Percentiles rank a stretch among this genome's conserved stretches.
These are phyloP conservation scores for Ancistrus triradiatus DNA, from an alignment of 2,113 vertebrate genomes.

Conservation along the genomic window DNA sequence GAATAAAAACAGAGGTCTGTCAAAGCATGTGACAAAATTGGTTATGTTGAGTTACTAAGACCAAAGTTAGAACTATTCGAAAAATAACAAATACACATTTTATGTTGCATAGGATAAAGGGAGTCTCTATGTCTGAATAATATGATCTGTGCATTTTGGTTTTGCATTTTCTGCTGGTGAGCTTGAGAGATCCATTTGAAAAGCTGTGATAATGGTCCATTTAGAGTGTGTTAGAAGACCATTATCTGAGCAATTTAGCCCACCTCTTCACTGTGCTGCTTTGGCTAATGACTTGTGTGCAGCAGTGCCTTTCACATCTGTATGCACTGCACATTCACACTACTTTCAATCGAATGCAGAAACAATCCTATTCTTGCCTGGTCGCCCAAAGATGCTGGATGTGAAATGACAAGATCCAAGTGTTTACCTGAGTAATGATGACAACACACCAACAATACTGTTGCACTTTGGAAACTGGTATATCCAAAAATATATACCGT, in stretches of 20 bases:
- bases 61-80: too few relatives aligned
- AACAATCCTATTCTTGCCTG: conserved; percentile 23
- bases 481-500: too few relatives aligned
- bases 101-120: too few relatives aligned
- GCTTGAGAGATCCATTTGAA: conserved; percentile 44
- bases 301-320: conserved; percentile 30
- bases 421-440: conserved; percentile 16
- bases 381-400: conserved; percentile 5
- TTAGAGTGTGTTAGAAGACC: conserved; percentile 37
- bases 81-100: too few relatives aligned
- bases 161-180: conserved; percentile 13
- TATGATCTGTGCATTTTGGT: conserved; percentile 10
- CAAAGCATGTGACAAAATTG: too few relatives aligned
- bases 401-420: conserved; percentile 4
- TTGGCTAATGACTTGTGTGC: conserved; percentile 35
- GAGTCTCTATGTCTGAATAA: not conserved
- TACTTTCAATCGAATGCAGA: conserved; percentile 21
- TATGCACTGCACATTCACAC: conserved; percentile 34
- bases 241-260: conserved; percentile 45
- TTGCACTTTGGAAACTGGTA: too few relatives aligned
- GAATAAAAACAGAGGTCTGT: too few relatives aligned
- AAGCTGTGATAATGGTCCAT: conserved; percentile 49
- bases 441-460: too few relatives aligned
- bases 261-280: conserved; percentile 30
- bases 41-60: too few relatives aligned